Percentiles rank a stretch among this genome's conserved stretches.
Conservation (phyloP, 2,113 vertebrate species). For the Brachyistius frenatus region DNA sequence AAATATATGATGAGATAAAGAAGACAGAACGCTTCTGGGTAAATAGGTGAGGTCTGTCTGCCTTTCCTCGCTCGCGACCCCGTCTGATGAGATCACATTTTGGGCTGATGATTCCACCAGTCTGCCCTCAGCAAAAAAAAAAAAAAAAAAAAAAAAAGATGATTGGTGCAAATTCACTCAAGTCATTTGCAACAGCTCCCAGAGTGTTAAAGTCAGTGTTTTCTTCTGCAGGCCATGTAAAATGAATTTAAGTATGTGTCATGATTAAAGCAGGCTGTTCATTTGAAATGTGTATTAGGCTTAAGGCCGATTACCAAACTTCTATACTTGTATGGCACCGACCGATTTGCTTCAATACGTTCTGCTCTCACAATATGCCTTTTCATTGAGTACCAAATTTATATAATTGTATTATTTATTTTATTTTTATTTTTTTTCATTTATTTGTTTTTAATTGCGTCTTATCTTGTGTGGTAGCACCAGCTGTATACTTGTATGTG, state of each 20-base stretch:
- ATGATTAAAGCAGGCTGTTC: conserved; percentile 72
- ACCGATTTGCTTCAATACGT: too few species aligned
- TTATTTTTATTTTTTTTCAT: too few species aligned
- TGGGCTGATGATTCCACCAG: conserved; percentile 66
- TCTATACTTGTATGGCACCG: too few species aligned
- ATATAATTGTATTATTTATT: too few species aligned
- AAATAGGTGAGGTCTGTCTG: conserved; percentile 62
- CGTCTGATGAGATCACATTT: conserved; percentile 78
- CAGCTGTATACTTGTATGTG: too few species aligned
- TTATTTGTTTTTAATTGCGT: too few species aligned
- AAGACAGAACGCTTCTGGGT: conserved; percentile 63
- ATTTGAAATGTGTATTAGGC: conserved; percentile 77
- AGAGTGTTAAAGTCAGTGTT: conserved; percentile 23
- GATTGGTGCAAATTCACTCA: conserved; percentile 51
- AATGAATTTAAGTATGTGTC: conserved; percentile 33
- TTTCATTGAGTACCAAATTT: too few species aligned
- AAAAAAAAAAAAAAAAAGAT: conserved; percentile 29
- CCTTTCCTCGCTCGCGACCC: conserved; percentile 60
- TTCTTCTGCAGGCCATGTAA: conserved; percentile 19
- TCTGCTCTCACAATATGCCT: too few species aligned
- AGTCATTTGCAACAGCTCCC: conserved; percentile 37
- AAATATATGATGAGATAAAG: conserved; percentile 76
- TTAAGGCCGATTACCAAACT: conserved; percentile 19
- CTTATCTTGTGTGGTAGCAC: too few species aligned
- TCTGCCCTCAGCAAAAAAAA: conserved; percentile 47